A percentile compares a stretch with the other conserved stretches of the same genome.
Evolutionary conservation across 2,888 invertebrate genomes (phyloP).

Genomic region (Athetis lepigone): DNA sequence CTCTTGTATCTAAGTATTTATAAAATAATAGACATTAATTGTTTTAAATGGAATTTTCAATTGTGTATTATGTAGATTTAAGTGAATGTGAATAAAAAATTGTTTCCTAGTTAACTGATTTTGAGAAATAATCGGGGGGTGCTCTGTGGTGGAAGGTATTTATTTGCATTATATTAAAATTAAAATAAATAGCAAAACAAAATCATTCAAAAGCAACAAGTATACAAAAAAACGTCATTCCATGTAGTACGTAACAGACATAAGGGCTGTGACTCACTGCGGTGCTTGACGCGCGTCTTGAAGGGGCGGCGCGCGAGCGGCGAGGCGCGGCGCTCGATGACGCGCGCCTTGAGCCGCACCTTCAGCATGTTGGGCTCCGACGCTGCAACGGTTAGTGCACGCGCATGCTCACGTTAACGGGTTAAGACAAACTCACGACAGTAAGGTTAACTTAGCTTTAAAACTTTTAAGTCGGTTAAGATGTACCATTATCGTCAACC

Average conservation of each 20-base stretch:
- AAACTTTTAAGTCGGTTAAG: background rate
- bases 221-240: conserved; percentile 18
- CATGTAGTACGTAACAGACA: background rate
- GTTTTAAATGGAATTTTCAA: background rate
- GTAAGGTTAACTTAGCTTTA: background rate
- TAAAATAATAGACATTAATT: conserved; percentile 3
- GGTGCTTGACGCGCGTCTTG: conserved; percentile 93
- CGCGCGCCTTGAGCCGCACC: conserved; percentile 98
- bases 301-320: conserved; percentile 96
- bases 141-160: too few species aligned
- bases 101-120: background rate
- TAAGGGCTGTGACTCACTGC: conserved; percentile 80
- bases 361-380: conserved; percentile 99
- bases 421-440: conserved; percentile 43
- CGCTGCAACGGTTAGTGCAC: conserved; percentile 91
- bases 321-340: conserved; percentile 98
- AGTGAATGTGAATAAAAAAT: background rate
- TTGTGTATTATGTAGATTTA: too few species aligned
- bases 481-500: too few species aligned
- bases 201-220: conserved; percentile 30
- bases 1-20: conserved; percentile 14
- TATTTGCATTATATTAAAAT: background rate
- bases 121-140: background rate
- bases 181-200: background rate
- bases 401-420: conserved; percentile 71